Evolutionary conservation across 2,888 invertebrate species (phyloP).

Genomic region (Eledone cirrhosa): DNA sequence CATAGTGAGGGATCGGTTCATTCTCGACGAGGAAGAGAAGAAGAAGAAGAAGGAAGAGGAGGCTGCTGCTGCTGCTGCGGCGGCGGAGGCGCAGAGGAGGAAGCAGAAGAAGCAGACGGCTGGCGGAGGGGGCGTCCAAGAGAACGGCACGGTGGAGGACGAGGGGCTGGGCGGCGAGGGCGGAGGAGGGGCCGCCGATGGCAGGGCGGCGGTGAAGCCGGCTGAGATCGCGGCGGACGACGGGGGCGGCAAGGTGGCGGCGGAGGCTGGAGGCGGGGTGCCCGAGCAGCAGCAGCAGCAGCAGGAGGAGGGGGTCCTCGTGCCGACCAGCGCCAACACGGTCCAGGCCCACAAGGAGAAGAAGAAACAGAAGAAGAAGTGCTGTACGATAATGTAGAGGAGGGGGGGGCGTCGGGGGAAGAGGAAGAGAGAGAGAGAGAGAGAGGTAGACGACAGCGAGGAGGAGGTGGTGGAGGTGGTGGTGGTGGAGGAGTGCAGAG

Average conservation of each 20-base stretch:
- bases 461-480: not conserved
- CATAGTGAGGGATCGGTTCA: slow-evolving; percentile 61
- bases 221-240: slow-evolving; percentile 33
- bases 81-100: not conserved
- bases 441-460: not conserved
- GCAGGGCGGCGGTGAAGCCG: slow-evolving; percentile 22
- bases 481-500: not conserved
- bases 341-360: slow-evolving; percentile 40
- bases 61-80: not conserved
- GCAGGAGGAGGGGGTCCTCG: slow-evolving; percentile 40
- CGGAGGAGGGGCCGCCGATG: not conserved
- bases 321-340: slow-evolving; percentile 32
- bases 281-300: slow-evolving; percentile 36
- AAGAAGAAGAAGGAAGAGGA: slow-evolving; percentile 29
- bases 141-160: slow-evolving; percentile 27
- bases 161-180: not conserved
- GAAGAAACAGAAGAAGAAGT: slow-evolving; percentile 56
- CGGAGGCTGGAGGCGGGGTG: slow-evolving; percentile 36
- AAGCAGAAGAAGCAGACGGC: too few species aligned
- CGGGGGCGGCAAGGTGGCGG: slow-evolving; percentile 40
- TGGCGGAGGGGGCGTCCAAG: not conserved
- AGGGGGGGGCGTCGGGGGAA: not conserved
- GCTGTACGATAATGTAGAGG: slow-evolving; percentile 50
- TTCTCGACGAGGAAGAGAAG: slow-evolving; percentile 53
- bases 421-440: not conserved